Conservation (phyloP, 1,140 invertebrate species). For the honey bee (Apis mellifera) region Amel_HAv3.1 CM009931.2:27616501-27617000, state of each 20-base stretch:
- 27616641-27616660: constrained; percentile 36
- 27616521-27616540: background rate
- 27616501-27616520: constrained; percentile 10
- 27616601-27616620: constrained; percentile 2
- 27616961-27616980: too few relatives aligned
- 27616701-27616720: constrained; percentile 1
- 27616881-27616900: too few relatives aligned
- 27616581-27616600: constrained; percentile 5
- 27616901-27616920: too few relatives aligned
- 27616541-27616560: constrained; percentile 7
- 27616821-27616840: background rate
- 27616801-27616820: background rate
- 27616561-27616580: background rate
- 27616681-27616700: constrained; percentile 34
- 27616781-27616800: too few relatives aligned
- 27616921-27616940: too few relatives aligned
- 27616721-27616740: background rate
- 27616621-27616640: constrained; percentile 1
- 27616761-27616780: background rate
- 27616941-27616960: too few relatives aligned
- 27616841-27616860: too few relatives aligned
- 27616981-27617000: too few relatives aligned
- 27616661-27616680: constrained; percentile 26
- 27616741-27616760: background rate
- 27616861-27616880: too few relatives aligned